Percentiles rank a stretch among this genome's conserved stretches.
Evolutionary conservation across 1,140 invertebrate genomes (phyloP).

Genomic region (Leptinotarsa defecta): DNA sequence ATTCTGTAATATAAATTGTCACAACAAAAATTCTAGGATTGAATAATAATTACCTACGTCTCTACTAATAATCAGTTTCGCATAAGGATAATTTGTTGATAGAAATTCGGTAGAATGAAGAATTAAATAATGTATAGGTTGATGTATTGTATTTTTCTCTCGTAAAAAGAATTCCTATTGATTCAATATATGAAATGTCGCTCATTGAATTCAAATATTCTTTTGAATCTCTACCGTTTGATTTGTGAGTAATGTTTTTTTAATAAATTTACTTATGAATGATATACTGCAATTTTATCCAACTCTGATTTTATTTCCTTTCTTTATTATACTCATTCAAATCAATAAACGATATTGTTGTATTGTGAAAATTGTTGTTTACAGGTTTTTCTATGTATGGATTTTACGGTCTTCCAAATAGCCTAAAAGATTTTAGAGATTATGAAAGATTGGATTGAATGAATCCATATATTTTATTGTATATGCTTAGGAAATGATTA

Average conservation of each 20-base stretch:
- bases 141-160: too few relatives aligned
- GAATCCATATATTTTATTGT: not conserved
- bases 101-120: too few relatives aligned
- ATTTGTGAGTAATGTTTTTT: not conserved
- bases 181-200: not conserved
- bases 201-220: not conserved
- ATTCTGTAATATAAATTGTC: too few relatives aligned
- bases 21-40: too few relatives aligned
- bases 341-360: constrained; percentile 15
- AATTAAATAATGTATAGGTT: too few relatives aligned
- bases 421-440: constrained; percentile 46
- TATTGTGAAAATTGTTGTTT: constrained; percentile 35
- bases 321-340: constrained; percentile 8
- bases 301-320: not conserved
- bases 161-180: too few relatives aligned
- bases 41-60: too few relatives aligned
- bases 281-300: not conserved
- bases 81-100: too few relatives aligned
- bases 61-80: too few relatives aligned
- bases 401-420: constrained; percentile 53
- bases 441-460: constrained; percentile 47
- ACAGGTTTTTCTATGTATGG: constrained; percentile 51
- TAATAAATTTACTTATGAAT: not conserved
- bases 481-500: not conserved
- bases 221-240: not conserved